Evolutionary conservation across 1,140 invertebrate genomes (phyloP).

Genomic region (Scylla paramamosain): DNA sequence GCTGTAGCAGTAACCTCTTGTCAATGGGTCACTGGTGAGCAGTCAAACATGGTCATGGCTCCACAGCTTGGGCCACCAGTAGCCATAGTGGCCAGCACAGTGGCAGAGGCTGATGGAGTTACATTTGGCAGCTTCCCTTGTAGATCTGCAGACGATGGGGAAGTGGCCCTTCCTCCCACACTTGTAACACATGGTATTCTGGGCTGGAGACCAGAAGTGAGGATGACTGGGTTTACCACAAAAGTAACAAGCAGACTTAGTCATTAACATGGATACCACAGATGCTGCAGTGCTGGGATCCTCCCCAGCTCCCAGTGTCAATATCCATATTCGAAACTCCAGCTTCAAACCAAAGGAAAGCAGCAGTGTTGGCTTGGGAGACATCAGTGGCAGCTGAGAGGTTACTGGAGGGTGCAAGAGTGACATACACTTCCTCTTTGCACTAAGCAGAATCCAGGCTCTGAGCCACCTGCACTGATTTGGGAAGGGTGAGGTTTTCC

Average conservation of each 20-base stretch:
- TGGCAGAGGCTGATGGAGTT: neutral
- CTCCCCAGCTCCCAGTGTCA: neutral
- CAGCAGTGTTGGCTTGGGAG: neutral
- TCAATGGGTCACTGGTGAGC: neutral
- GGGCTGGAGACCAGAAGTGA: neutral
- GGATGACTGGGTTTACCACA: neutral
- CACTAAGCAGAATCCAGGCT: neutral
- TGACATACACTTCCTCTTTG: neutral
- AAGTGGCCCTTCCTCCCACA: slow-evolving; percentile 27
- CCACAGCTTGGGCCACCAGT: neutral
- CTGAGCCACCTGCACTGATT: neutral
- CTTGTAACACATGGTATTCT: neutral
- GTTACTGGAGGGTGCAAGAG: neutral
- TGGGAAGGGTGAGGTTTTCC: neutral
- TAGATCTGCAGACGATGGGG: neutral
- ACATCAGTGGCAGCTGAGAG: neutral
- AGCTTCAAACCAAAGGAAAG: neutral
- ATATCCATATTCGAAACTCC: neutral
- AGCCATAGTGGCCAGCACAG: neutral
- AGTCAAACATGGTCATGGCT: neutral
- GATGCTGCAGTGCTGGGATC: neutral
- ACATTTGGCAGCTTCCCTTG: neutral
- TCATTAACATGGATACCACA: neutral
- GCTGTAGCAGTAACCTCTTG: neutral
- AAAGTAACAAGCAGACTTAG: slow-evolving; percentile 1